A percentile compares a stretch with the other conserved stretches of the same genome.
These are phyloP conservation scores for Spermophilus dauricus DNA, from an alignment of 2,113 vertebrate genomes.

Conservation along the genomic window DNA sequence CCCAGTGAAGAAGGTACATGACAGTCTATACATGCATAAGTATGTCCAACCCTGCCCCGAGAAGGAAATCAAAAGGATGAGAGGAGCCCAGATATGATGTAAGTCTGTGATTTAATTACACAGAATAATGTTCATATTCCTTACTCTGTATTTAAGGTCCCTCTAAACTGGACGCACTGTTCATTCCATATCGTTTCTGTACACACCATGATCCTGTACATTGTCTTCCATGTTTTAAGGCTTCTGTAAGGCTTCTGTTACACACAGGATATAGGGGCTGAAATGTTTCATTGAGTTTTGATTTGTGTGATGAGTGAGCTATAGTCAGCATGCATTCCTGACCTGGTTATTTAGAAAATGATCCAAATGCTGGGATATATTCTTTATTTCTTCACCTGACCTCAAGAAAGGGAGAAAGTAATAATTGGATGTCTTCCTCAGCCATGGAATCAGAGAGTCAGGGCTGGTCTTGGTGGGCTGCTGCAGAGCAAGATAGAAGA, in stretches of 20 bases:
- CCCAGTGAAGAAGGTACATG: too few species aligned
- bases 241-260: background rate
- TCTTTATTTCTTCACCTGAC: background rate
- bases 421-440: background rate
- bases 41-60: background rate
- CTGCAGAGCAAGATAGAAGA: background rate
- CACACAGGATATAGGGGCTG: background rate
- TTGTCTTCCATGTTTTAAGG: background rate
- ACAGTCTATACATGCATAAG: too few species aligned
- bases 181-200: background rate
- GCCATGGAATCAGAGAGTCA: background rate
- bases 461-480: background rate
- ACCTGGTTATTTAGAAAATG: background rate
- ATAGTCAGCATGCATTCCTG: background rate
- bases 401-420: background rate
- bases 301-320: background rate
- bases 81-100: background rate
- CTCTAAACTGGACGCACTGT: background rate
- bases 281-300: background rate
- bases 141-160: background rate
- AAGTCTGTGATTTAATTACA: background rate
- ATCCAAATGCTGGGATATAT: background rate
- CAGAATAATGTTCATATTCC: background rate
- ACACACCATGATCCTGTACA: background rate
- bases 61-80: background rate